Conservation (phyloP, 2,113 vertebrate genomes). For the Numida meleagris region DNA sequence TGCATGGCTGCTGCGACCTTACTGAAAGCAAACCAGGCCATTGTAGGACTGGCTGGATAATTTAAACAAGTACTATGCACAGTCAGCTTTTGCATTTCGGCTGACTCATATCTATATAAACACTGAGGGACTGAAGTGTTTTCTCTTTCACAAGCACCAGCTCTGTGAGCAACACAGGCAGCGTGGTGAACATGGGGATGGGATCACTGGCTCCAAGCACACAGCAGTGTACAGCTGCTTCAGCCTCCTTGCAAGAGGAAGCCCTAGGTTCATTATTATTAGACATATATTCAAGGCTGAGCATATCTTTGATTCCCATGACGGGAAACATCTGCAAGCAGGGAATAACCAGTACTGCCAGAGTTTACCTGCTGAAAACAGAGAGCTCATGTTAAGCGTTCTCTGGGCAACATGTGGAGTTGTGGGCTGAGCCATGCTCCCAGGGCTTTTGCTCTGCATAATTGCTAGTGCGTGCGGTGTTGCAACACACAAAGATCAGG, state of each 20-base stretch:
- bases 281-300: not conserved
- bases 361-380: not conserved
- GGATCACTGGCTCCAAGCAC: not conserved
- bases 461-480: accelerated
- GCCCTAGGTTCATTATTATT: too few relatives aligned
- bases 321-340: not conserved
- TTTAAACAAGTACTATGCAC: constrained; percentile 33
- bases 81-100: constrained; percentile 13
- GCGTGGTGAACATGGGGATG: not conserved
- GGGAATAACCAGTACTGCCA: not conserved
- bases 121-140: not conserved
- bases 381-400: not conserved
- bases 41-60: constrained; percentile 17
- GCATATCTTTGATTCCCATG: not conserved
- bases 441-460: accelerated
- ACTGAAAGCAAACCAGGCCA: constrained; percentile 28
- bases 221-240: accelerated
- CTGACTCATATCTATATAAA: constrained; percentile 29
- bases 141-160: not conserved
- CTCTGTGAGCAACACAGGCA: not conserved
- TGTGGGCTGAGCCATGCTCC: not conserved
- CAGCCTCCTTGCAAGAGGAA: accelerated
- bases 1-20: not conserved
- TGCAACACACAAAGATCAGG: not conserved
- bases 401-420: not conserved